phyloP scores from a whole-genome alignment of 2,797 vertebrate genomes.

The Rhabdophis nuchalis region DNA sequence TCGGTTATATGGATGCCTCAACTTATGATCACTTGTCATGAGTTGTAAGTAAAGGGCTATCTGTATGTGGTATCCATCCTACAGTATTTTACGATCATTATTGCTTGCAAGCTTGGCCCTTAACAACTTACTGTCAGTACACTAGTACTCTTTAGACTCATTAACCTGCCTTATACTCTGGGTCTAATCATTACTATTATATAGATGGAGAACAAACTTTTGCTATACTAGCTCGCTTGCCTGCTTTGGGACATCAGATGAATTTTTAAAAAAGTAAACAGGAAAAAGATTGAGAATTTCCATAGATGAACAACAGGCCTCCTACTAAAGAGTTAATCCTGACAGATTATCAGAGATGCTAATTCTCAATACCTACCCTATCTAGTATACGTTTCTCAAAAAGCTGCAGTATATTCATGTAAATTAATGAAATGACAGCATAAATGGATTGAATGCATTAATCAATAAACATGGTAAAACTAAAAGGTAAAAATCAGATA shows the following conservation, averaged over 20 bases:
- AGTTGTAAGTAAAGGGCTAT: background rate
- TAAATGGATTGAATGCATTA: background rate
- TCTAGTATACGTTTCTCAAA: background rate
- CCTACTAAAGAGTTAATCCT: background rate
- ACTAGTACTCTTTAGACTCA: background rate
- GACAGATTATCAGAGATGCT: background rate
- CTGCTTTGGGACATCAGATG: background rate
- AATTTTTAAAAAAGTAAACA: background rate
- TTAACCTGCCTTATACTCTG: background rate
- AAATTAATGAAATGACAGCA: background rate
- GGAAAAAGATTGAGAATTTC: background rate
- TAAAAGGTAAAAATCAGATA: background rate
- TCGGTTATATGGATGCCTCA: background rate
- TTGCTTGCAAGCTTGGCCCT: background rate
- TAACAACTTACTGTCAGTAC: background rate
- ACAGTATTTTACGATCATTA: background rate
- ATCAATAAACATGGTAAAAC: background rate
- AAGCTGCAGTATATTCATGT: background rate
- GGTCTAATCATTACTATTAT: too few relatives aligned
- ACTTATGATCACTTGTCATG: background rate
- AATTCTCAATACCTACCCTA: background rate
- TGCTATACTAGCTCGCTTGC: background rate
- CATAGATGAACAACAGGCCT: background rate
- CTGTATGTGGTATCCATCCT: background rate
- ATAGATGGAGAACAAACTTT: background rate